phyloP scores from a whole-genome alignment of 2,113 vertebrate genomes.

The Meles meles region DNA sequence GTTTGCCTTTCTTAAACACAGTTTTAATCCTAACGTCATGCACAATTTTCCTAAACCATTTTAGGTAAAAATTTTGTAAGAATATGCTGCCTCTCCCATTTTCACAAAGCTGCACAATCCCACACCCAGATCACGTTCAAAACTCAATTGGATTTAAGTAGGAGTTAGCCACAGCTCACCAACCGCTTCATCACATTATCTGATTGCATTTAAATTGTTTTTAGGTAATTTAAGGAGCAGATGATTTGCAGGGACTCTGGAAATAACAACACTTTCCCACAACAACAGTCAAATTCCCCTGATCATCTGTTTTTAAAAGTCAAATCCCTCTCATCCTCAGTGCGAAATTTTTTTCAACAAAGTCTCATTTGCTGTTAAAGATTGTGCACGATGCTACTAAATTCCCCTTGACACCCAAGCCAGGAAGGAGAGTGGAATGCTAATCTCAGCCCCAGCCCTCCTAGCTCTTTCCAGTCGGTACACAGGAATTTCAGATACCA shows the following conservation, averaged over 20 bases:
- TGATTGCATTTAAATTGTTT: constrained; percentile 52
- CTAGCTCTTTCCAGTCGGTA: not conserved
- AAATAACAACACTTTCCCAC: constrained; percentile 10
- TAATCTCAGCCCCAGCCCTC: not conserved
- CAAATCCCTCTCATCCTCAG: not conserved
- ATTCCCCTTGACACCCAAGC: not conserved
- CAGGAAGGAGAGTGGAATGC: not conserved
- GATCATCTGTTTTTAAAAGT: constrained; percentile 24
- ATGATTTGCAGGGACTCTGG: not conserved
- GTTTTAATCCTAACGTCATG: not conserved
- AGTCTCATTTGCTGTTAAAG: not conserved
- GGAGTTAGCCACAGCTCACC: constrained; percentile 40
- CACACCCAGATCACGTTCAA: not conserved
- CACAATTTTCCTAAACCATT: not conserved
- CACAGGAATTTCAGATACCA: not conserved
- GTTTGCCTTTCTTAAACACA: not conserved
- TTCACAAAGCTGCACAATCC: not conserved
- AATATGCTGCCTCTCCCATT: not conserved
- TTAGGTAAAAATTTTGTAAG: not conserved
- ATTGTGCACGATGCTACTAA: not conserved
- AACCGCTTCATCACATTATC: constrained; percentile 45
- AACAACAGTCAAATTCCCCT: not conserved
- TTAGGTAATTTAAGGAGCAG: constrained; percentile 12
- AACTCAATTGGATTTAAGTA: constrained; percentile 26
- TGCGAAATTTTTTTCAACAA: not conserved